These are phyloP conservation scores for Sandelia bainsii DNA, from an alignment of 2,797 vertebrate species.

Conservation along the genomic window DNA sequence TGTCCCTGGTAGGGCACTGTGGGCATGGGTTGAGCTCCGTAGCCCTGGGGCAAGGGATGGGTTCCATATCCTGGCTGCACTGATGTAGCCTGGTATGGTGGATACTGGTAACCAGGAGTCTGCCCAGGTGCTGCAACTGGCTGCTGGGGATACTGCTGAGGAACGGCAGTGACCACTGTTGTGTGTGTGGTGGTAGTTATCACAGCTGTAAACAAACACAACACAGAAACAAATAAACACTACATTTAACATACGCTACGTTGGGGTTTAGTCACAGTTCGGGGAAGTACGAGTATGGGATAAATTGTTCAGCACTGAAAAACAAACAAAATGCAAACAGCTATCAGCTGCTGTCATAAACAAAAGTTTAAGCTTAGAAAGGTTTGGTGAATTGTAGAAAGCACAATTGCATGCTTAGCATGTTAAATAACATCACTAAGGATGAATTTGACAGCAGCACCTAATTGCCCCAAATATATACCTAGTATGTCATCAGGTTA, in stretches of 20 bases:
- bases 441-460: too few relatives aligned
- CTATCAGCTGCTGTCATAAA: neutral
- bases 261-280: neutral
- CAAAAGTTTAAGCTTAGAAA: neutral
- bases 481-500: neutral
- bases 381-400: neutral
- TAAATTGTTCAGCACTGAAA: neutral
- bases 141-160: constrained; percentile 78
- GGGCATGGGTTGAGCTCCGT: constrained; percentile 62
- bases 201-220: constrained; percentile 70
- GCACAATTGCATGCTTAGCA: too few relatives aligned
- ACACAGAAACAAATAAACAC: constrained; percentile 27
- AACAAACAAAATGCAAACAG: too few relatives aligned
- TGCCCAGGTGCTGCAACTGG: constrained; percentile 21
- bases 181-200: constrained; percentile 78
- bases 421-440: too few relatives aligned
- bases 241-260: neutral
- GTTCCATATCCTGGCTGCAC: constrained; percentile 68
- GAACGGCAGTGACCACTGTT: constrained; percentile 72
- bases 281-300: neutral
- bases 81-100: constrained; percentile 78
- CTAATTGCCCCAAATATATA: neutral
- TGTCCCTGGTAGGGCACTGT: constrained; percentile 67
- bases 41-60: constrained; percentile 57
- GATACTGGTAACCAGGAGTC: constrained; percentile 73